Conservation (phyloP, 2,888 invertebrate genomes). For the Lampropteryx suffumata region DNA sequence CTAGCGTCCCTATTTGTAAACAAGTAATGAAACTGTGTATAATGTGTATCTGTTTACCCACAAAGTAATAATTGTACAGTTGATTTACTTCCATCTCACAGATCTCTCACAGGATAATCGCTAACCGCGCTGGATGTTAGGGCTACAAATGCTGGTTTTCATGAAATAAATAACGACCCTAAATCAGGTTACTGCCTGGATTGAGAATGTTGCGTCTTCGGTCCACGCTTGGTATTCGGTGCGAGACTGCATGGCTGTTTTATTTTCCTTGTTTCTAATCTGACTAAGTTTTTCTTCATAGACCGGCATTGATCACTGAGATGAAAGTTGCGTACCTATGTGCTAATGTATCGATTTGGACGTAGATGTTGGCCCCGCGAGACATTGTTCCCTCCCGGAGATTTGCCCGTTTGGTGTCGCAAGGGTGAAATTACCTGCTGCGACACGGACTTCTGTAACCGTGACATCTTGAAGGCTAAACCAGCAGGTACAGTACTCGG, state of each 20-base stretch:
- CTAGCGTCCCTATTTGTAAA: slow-evolving; percentile 20
- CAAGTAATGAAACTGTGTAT: background rate
- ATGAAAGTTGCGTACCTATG: slow-evolving; percentile 9
- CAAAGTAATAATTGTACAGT: background rate
- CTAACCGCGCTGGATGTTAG: background rate
- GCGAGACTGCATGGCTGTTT: slow-evolving; percentile 70
- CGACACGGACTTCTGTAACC: slow-evolving; percentile 88
- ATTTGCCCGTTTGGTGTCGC: slow-evolving; percentile 84
- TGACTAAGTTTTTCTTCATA: slow-evolving; percentile 64
- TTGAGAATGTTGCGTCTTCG: slow-evolving; percentile 20
- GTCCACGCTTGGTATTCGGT: slow-evolving; percentile 59
- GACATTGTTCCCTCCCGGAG: slow-evolving; percentile 83
- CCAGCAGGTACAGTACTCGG: slow-evolving; percentile 67
- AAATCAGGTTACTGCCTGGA: slow-evolving; percentile 18
- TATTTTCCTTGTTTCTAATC: slow-evolving; percentile 58
- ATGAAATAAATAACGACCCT: too few relatives aligned
- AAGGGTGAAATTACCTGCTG: slow-evolving; percentile 84
- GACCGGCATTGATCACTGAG: slow-evolving; percentile 77
- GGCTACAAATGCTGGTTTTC: too few relatives aligned
- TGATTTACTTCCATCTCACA: too few relatives aligned
- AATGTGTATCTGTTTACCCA: background rate
- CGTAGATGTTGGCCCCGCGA: slow-evolving; percentile 85
- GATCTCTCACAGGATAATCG: too few relatives aligned
- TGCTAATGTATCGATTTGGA: slow-evolving; percentile 60
- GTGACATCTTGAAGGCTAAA: slow-evolving; percentile 37